Evolutionary conservation across 2,888 invertebrate genomes (phyloP), one percentile per base, ranked within the genome.

Genomic region (Lapara coniferarum): DNA sequence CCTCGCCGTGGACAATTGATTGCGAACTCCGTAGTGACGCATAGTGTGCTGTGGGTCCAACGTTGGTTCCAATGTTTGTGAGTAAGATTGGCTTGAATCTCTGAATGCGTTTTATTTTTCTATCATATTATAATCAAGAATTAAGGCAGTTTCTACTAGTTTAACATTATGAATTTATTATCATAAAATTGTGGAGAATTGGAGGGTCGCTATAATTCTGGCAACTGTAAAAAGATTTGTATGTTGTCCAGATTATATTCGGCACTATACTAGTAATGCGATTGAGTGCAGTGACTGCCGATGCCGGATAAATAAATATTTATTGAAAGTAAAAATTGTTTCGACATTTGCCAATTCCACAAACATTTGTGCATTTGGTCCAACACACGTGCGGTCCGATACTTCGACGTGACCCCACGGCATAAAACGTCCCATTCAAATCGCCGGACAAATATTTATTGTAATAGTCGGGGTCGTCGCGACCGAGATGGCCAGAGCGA

Each of bases 361-460:
- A 63, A 49, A 63, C 19, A 19, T 63, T 63, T 63, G 63, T 49
- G 19, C 6, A 63, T 16, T 63, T 44, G 68, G 14, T 37, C 68
- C 49, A 68, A 58, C 58, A 56, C 51, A 49, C 49, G 68, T 49
- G 68, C 59, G 52, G 68, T 59, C 68, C 37, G n/a, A 53, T 52
- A 58, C 16, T 44, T 68, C 68, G 52, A 30, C 46, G 30, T 68
- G 68, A 68, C 68, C 68, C 59, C 37, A n/a, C 59, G 59, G 16
- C 19, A 59, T 68, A 68, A 68, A 68, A 49, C 49, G 49, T 49
- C 49, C 63, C 63, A 63, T 63, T 63, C 49, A 63, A 63, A 63
- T 63, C 46, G 63, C 63, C 12, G 46, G 63, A 63, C 68, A 44
- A 51, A 59, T 68, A 59, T 68, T 68, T 68, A 68, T 59, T 68